Evolutionary conservation across 2,113 vertebrate genomes (phyloP).

Genomic region (Dolichallabes microphthalmus): DNA sequence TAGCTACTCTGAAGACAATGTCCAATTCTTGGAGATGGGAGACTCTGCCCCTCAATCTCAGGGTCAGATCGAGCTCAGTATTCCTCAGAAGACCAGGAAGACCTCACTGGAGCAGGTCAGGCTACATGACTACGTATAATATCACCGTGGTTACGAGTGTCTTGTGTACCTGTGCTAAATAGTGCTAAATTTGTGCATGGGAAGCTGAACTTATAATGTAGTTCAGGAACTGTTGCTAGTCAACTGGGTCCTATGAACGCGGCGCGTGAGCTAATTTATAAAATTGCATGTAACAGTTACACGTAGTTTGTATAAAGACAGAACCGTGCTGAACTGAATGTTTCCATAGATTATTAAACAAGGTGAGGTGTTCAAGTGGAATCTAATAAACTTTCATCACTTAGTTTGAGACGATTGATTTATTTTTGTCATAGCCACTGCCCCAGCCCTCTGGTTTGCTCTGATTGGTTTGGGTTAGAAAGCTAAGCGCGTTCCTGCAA

Average conservation of each 20-base stretch:
- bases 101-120: slow-evolving; percentile 85
- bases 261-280: background rate
- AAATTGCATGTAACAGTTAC: background rate
- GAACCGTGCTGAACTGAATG: too few relatives aligned
- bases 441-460: background rate
- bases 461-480: background rate
- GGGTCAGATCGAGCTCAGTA: slow-evolving; percentile 72
- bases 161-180: background rate
- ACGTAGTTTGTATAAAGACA: too few relatives aligned
- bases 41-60: slow-evolving; percentile 64
- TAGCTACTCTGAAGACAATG: slow-evolving; percentile 82
- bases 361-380: background rate
- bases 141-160: background rate
- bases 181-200: background rate
- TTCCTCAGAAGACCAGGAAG: slow-evolving; percentile 87
- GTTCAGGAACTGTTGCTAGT: background rate
- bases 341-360: background rate
- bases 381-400: background rate
- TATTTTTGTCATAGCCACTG: background rate
- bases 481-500: background rate
- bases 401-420: background rate
- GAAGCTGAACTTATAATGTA: background rate
- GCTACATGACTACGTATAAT: background rate
- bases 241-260: background rate
- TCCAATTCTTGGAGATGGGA: slow-evolving; percentile 60